A percentile compares a stretch with the other conserved stretches of the same genome.
Conservation (phyloP, 2,797 vertebrate species). For the Nannoperca australis region DNA sequence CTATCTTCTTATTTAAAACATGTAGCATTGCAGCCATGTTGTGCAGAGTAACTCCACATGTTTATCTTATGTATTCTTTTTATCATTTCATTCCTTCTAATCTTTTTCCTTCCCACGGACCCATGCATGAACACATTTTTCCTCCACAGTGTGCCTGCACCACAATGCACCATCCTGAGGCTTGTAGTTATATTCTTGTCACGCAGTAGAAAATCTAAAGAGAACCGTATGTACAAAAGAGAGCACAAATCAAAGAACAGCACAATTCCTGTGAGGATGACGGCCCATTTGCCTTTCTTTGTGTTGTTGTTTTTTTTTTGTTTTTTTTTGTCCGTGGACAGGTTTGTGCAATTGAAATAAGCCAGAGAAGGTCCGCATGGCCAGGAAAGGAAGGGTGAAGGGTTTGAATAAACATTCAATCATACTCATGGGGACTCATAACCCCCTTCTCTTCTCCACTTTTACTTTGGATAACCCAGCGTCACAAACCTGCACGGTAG, state of each 20-base stretch:
- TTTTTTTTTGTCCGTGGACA: conserved; percentile 51
- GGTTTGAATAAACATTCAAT: conserved; percentile 53
- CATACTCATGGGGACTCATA: conserved; percentile 17
- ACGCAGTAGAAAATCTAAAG: conserved; percentile 64
- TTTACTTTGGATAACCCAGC: conserved; percentile 14
- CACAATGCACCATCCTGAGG: conserved; percentile 65
- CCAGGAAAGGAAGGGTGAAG: conserved; percentile 6
- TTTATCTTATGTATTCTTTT: conserved; percentile 36
- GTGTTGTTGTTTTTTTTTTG: conserved; percentile 13
- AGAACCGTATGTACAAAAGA: conserved; percentile 71
- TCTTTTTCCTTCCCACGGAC: conserved; percentile 54
- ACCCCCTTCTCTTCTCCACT: conserved; percentile 1
- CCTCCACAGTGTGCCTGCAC: conserved; percentile 49
- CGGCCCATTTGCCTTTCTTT: conserved; percentile 61
- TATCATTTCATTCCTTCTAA: conserved; percentile 41
- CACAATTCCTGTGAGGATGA: conserved; percentile 69
- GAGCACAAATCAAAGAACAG: conserved; percentile 73
- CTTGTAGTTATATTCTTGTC: conserved; percentile 71
- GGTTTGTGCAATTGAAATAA: conserved; percentile 46
- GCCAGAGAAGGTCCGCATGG: conserved; percentile 14
- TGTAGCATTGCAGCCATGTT: background rate
- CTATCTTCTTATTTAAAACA: conserved; percentile 15
- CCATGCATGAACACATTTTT: conserved; percentile 62
- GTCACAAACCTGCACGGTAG: background rate
- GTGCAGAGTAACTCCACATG: conserved; percentile 7